A percentile compares a stretch with the other conserved stretches of the same genome.
phyloP scores from a whole-genome alignment of 1,140 invertebrate species.

The Laupala kohalensis region DNA sequence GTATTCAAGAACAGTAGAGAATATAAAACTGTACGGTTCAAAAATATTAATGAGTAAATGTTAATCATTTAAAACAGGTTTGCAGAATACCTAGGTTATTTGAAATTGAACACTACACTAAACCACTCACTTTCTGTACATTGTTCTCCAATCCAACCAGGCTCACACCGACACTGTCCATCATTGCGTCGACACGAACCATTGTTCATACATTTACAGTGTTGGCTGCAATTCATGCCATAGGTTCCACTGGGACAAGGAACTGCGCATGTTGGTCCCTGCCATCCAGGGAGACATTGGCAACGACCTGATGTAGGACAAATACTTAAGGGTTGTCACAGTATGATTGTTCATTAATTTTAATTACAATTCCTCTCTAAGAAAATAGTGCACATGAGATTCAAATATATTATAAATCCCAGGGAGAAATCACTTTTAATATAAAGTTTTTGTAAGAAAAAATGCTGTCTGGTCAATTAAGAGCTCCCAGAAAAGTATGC shows the following conservation, averaged over 20 bases:
- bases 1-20: too few relatives aligned
- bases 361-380: too few relatives aligned
- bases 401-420: neutral
- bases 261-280: slow-evolving; percentile 58
- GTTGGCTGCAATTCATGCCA: slow-evolving; percentile 73
- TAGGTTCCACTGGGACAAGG: slow-evolving; percentile 69
- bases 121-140: slow-evolving; percentile 65
- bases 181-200: slow-evolving; percentile 67
- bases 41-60: neutral
- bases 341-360: too few relatives aligned
- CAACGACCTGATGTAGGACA: slow-evolving; percentile 47
- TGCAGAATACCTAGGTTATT: too few relatives aligned
- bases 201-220: slow-evolving; percentile 70
- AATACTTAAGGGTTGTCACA: neutral
- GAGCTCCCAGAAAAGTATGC: too few relatives aligned
- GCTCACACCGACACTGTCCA: slow-evolving; percentile 64
- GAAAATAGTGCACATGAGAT: too few relatives aligned
- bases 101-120: too few relatives aligned
- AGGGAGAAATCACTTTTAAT: neutral
- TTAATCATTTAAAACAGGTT: neutral
- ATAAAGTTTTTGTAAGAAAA: neutral
- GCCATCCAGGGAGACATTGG: slow-evolving; percentile 74
- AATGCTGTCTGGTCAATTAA: too few relatives aligned
- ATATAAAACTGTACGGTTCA: too few relatives aligned
- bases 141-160: slow-evolving; percentile 64